Percentiles rank a stretch among this genome's conserved stretches.
These are phyloP conservation scores for Vultur gryphus DNA, from an alignment of 2,797 vertebrate genomes.

Conservation along the genomic window DNA sequence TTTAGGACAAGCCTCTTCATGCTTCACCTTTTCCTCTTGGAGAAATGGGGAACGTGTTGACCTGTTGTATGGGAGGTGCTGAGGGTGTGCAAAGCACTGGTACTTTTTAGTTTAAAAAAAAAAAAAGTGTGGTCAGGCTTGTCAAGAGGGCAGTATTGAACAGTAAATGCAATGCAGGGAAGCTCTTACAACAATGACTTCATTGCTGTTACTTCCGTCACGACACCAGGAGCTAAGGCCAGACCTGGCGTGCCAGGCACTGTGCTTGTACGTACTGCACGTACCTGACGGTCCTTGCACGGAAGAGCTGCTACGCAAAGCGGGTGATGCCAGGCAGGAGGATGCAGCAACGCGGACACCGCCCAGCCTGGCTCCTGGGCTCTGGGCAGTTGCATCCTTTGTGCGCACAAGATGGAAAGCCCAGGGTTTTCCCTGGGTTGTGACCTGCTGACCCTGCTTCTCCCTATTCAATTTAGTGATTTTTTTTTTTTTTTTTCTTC, in stretches of 20 bases:
- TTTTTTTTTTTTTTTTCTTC: background rate
- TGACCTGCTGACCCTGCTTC: background rate
- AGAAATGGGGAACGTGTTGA: background rate
- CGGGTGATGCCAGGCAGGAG: background rate
- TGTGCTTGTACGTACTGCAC: accelerated
- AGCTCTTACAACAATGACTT: background rate
- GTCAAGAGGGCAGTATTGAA: background rate
- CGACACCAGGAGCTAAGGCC: background rate
- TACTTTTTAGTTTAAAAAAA: background rate
- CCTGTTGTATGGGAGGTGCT: background rate
- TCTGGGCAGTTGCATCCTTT: background rate
- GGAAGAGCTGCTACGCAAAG: background rate
- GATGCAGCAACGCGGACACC: accelerated
- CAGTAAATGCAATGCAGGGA: background rate
- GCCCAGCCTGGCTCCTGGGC: background rate
- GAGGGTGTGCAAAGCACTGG: background rate
- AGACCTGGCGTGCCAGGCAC: background rate
- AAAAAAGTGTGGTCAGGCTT: background rate
- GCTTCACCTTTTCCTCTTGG: background rate
- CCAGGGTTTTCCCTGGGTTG: background rate
- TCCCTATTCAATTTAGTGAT: background rate
- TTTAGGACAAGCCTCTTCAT: background rate
- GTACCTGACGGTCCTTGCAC: accelerated
- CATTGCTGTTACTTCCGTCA: background rate
- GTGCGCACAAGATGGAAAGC: background rate